Evolutionary conservation across 2,888 invertebrate species (phyloP).

Genomic region (Erannis defoliaria): DNA sequence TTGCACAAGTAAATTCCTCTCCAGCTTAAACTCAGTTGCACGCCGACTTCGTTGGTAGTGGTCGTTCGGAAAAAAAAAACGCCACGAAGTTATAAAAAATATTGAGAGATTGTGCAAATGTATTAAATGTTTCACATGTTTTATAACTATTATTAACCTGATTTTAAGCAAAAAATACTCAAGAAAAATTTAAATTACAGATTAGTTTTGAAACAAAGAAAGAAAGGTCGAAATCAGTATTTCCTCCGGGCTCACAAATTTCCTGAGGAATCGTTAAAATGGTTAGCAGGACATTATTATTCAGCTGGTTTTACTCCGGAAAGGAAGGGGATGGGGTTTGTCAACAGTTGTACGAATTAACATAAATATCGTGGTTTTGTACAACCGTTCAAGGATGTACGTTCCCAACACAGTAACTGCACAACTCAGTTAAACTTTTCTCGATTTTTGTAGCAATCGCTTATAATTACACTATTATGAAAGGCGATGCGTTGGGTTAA

Average conservation of each 20-base stretch:
- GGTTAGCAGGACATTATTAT: slow-evolving; percentile 24
- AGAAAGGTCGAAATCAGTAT: slow-evolving; percentile 8
- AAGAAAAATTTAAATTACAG: too few species aligned
- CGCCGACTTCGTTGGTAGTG: too few species aligned
- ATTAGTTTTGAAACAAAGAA: slow-evolving; percentile 1
- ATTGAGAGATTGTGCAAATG: too few species aligned
- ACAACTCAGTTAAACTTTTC: not conserved
- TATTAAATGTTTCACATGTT: too few species aligned
- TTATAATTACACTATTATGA: too few species aligned
- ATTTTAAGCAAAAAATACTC: not conserved
- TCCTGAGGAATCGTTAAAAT: slow-evolving; percentile 12
- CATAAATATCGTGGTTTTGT: slow-evolving; percentile 37
- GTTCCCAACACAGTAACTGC: slow-evolving; percentile 10
- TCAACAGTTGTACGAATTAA: slow-evolving; percentile 39
- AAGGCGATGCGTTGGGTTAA: too few species aligned
- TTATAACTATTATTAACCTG: not conserved
- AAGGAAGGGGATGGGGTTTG: slow-evolving; percentile 30
- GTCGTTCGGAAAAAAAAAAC: too few species aligned
- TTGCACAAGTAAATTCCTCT: too few species aligned
- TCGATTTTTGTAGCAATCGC: too few species aligned
- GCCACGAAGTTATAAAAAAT: too few species aligned
- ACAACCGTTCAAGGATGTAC: slow-evolving; percentile 27
- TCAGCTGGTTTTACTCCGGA: slow-evolving; percentile 17
- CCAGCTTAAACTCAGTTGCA: too few species aligned
- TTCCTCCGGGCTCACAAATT: slow-evolving; percentile 11